Evolutionary conservation across 2,797 vertebrate genomes (phyloP).

Genomic region (Pachyuromys duprasi): DNA sequence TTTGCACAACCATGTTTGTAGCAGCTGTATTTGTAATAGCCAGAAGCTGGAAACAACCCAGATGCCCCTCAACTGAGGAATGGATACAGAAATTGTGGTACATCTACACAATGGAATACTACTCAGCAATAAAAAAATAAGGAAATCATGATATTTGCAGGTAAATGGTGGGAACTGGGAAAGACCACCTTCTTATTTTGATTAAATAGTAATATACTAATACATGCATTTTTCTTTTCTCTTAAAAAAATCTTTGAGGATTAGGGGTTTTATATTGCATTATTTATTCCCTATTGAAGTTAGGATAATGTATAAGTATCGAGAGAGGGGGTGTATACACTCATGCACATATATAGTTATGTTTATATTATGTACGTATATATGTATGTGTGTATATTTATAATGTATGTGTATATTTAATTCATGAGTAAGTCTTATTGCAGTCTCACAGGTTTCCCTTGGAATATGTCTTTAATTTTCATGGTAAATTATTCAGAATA

Average conservation of each 20-base stretch:
- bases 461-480: conserved; percentile 52
- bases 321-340: not conserved
- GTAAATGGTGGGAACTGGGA: too few relatives aligned
- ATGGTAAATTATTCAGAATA: conserved; percentile 41
- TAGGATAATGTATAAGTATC: not conserved
- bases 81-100: too few relatives aligned
- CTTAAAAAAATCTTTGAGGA: conserved; percentile 38
- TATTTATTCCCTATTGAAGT: not conserved
- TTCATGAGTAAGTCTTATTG: conserved; percentile 12
- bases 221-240: not conserved
- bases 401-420: not conserved
- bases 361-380: not conserved
- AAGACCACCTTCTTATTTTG: conserved; percentile 1
- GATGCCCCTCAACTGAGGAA: too few relatives aligned
- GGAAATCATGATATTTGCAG: too few relatives aligned
- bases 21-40: too few relatives aligned
- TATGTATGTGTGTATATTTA: not conserved
- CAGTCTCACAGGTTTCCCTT: conserved; percentile 30
- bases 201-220: not conserved
- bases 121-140: too few relatives aligned
- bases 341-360: not conserved
- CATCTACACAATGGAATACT: too few relatives aligned
- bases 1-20: too few relatives aligned
- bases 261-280: not conserved
- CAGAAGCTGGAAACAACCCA: too few relatives aligned